Evolutionary conservation across 2,888 invertebrate species (phyloP).

Genomic region (Melinopterus prodromus): DNA sequence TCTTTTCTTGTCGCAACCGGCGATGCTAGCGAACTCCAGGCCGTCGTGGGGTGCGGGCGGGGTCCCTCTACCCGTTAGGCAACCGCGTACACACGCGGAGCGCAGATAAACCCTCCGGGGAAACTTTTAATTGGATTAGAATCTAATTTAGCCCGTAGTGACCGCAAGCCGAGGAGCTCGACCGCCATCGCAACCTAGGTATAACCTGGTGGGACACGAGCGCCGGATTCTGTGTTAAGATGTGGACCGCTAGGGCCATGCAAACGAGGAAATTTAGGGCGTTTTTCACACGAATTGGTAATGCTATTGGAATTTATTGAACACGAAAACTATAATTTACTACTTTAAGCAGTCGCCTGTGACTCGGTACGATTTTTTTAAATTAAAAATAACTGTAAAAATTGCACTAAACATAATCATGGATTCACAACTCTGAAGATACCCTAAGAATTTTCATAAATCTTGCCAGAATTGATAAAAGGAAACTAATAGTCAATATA

Average conservation of each 20-base stretch:
- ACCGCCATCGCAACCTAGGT: slow-evolving; percentile 20
- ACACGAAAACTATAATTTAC: no score
- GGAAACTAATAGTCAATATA: no score
- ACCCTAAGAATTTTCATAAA: no score
- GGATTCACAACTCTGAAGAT: no score
- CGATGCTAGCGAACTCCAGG: slow-evolving; percentile 12
- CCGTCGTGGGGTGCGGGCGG: background rate
- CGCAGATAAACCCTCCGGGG: slow-evolving; percentile 53
- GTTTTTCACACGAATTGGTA: no score
- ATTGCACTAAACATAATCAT: no score
- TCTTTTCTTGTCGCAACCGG: slow-evolving; percentile 33
- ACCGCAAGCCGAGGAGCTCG: slow-evolving; percentile 53
- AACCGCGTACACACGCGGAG: slow-evolving; percentile 20
- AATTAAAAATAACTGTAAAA: no score
- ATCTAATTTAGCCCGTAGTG: slow-evolving; percentile 61
- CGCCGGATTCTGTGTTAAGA: background rate
- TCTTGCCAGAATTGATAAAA: no score
- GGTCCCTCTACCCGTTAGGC: background rate
- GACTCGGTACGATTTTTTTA: no score
- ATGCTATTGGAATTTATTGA: no score
- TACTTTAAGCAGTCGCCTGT: no score
- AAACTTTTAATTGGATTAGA: slow-evolving; percentile 64
- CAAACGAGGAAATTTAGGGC: background rate
- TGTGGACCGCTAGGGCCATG: slow-evolving; percentile 41
- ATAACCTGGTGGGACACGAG: background rate